Evolutionary conservation across 2,797 vertebrate genomes (phyloP).

Genomic region (Danio tinwini): DNA sequence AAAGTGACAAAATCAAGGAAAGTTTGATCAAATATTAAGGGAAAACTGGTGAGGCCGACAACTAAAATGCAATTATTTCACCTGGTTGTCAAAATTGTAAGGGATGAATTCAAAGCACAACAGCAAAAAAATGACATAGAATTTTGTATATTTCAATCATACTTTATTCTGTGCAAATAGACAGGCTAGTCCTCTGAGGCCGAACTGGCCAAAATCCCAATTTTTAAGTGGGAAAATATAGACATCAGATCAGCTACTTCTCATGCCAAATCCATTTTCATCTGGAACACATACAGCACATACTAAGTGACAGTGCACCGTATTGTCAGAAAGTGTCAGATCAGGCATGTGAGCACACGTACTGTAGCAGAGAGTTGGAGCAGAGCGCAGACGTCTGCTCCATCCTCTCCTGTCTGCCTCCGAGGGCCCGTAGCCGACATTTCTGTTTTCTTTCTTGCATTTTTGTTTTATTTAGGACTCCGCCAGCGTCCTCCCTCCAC

Average conservation of each 20-base stretch:
- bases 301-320: neutral
- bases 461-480: constrained; percentile 60
- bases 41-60: too few species aligned
- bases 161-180: neutral
- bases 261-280: neutral
- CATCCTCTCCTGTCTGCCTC: constrained; percentile 66
- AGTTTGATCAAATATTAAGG: too few species aligned
- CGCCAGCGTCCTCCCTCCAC: constrained; percentile 37
- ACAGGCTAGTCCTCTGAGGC: neutral
- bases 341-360: constrained; percentile 43
- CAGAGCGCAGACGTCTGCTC: neutral
- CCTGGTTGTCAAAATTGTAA: too few species aligned
- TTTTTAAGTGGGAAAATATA: neutral
- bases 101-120: too few species aligned
- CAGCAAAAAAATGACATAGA: too few species aligned
- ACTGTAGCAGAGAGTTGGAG: constrained; percentile 42
- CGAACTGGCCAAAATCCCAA: neutral
- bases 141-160: neutral
- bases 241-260: neutral
- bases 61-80: too few species aligned
- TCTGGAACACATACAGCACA: neutral
- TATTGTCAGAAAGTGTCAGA: neutral
- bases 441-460: constrained; percentile 73
- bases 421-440: constrained; percentile 69
- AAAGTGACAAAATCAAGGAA: too few species aligned